These are phyloP conservation scores for Sphenodon punctatus DNA, from an alignment of 2,797 vertebrate genomes.

Conservation along the genomic window DNA sequence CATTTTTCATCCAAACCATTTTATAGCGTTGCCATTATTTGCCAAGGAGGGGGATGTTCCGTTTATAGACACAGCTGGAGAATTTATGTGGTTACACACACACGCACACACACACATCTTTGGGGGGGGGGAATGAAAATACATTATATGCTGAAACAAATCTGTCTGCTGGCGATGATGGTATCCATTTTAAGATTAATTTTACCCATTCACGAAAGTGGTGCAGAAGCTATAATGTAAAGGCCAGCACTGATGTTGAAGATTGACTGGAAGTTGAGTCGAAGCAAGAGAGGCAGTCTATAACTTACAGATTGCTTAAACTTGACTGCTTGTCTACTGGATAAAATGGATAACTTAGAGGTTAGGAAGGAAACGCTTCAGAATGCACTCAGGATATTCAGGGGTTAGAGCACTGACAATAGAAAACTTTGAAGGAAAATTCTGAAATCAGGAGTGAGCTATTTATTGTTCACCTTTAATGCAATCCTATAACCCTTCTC, in stretches of 20 bases:
- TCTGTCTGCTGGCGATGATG: conserved; percentile 43
- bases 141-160: conserved; percentile 27
- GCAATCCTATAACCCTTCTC: background rate
- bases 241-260: conserved; percentile 59
- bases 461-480: background rate
- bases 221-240: conserved; percentile 1
- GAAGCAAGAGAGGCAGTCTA: conserved; percentile 43
- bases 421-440: conserved; percentile 2
- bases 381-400: background rate
- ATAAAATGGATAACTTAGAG: background rate
- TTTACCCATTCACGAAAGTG: conserved; percentile 57
- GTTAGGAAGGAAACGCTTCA: background rate
- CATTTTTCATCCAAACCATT: conserved; percentile 45
- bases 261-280: conserved; percentile 55
- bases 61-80: too few species aligned
- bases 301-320: conserved; percentile 37
- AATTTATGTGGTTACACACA: too few species aligned
- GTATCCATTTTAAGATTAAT: conserved; percentile 64
- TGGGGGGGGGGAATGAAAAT: conserved; percentile 26
- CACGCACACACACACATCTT: too few species aligned
- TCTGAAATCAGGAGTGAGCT: conserved; percentile 3
- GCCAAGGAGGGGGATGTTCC: conserved; percentile 28
- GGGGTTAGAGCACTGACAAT: background rate
- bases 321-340: background rate
- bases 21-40: background rate